Conservation (phyloP, 2,113 vertebrate species). For the Meles meles region DNA sequence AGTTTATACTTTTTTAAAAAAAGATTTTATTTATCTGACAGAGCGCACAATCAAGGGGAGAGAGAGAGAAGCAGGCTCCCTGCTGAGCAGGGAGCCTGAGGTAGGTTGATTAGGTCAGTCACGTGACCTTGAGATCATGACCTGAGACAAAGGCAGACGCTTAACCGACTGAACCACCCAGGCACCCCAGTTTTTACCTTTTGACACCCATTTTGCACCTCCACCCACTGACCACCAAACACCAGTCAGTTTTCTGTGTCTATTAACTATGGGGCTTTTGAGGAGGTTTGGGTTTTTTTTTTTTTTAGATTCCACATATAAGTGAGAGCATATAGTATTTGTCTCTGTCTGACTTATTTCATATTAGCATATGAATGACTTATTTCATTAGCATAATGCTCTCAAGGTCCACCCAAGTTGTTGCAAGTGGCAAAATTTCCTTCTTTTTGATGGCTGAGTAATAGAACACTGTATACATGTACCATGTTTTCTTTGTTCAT, state of each 20-base stretch:
- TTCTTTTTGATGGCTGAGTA: not conserved
- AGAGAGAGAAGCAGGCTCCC: not conserved
- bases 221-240: not conserved
- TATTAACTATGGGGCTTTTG: not conserved
- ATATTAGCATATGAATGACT: too few relatives aligned
- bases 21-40: not conserved
- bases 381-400: not conserved
- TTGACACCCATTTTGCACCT: not conserved
- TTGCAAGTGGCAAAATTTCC: not conserved
- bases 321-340: not conserved
- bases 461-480: not conserved
- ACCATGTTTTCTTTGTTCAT: not conserved
- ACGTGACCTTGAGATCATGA: not conserved
- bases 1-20: not conserved
- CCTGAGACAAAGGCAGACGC: not conserved
- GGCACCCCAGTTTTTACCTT: not conserved
- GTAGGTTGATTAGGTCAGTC: not conserved
- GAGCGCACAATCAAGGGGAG: too few relatives aligned
- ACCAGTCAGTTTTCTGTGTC: not conserved
- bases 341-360: not conserved
- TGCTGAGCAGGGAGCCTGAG: not conserved
- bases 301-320: not conserved
- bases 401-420: not conserved
- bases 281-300: not conserved
- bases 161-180: not conserved